phyloP scores from a whole-genome alignment of 2,113 vertebrate species.

The Plotosus lineatus region DNA sequence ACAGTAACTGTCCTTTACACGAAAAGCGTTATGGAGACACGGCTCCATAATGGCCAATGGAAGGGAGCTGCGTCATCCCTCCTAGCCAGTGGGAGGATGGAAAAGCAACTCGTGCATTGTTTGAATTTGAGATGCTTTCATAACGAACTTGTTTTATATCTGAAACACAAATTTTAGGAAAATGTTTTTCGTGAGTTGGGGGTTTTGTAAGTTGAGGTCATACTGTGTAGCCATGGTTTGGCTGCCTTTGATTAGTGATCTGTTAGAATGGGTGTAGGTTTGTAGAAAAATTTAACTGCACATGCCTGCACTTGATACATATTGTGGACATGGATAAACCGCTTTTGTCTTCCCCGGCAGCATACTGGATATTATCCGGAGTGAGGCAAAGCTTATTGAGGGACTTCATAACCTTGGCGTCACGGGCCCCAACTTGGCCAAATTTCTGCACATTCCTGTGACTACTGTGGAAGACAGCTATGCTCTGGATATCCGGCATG shows the following conservation, averaged over 20 bases:
- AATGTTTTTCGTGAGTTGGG: too few relatives aligned
- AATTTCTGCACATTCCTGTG: conserved; percentile 80
- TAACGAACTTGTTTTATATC: too few relatives aligned
- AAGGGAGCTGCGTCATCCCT: too few relatives aligned
- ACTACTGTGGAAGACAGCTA: conserved; percentile 74
- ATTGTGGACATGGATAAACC: background rate
- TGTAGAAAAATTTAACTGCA: background rate
- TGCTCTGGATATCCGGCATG: conserved; percentile 87
- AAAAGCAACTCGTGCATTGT: too few relatives aligned
- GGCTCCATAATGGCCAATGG: too few relatives aligned
- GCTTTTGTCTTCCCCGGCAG: conserved; percentile 54
- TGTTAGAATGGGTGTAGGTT: background rate
- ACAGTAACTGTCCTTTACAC: too few relatives aligned
- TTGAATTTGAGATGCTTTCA: too few relatives aligned
- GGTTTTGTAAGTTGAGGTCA: too few relatives aligned
- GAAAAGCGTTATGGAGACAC: too few relatives aligned
- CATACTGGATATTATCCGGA: conserved; percentile 80
- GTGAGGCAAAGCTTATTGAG: conserved; percentile 84
- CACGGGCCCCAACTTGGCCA: conserved; percentile 73
- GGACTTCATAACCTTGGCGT: conserved; percentile 88
- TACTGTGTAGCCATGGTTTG: background rate
- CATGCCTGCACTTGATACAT: background rate
- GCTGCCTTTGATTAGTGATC: background rate
- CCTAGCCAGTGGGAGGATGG: too few relatives aligned
- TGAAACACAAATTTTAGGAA: too few relatives aligned